Base-by-base conservation (phyloP, 30 jellyfish, hydroid and myxozoan genomes). In the Morbakka virulenta region DNA sequence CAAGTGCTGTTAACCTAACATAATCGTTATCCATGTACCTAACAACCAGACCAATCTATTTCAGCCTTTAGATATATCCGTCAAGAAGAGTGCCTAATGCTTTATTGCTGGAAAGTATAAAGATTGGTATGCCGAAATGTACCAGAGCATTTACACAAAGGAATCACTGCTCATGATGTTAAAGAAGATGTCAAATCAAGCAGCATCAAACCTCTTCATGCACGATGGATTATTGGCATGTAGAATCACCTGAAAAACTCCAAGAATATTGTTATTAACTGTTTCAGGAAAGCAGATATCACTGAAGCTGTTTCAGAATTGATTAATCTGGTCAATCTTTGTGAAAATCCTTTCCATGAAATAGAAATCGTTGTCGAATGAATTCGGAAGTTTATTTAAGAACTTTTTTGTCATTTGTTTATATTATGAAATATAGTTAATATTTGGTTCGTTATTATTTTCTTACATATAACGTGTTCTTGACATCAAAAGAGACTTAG, bases 231-330 rank as follows among this genome's bases (percentile, higher is more conserved):
- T 1, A 50, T 34, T 68, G 76, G 21, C 1, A 68, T 68, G 80
- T 68, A 1, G 6, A 6, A 6, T 28, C 36, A 68, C 80, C 69
- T 68, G n/a, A 68, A 68, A 69, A 32, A 13, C 22, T 29, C 33
- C 65, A 35, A 35, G 0, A 0, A 34, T 26, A 22, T 9, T 11
- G 34, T 68, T 29, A 3, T 1, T 67, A 28, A 29, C 21, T 68
- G 80, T n/a, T 68, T 68, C 41, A 51, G 41, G 2, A 68, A 34
- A 68, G 80, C 71, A 2, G 69, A 69, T 4, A 68, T 68, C 65
- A 68, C 80, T 0, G 80, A 68, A 13, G 80, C 80, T 28, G 69
- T 68, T n/a, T n/a, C n/a, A n/a, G n/a, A n/a, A n/a, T n/a, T n/a
- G n/a, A n/a, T n/a, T n/a, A n/a, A n/a, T n/a, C n/a, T n/a, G n/a